Evolutionary conservation across 2,113 vertebrate species (phyloP), one percentile per base, ranked within the genome.

Genomic region (Onychostoma macrolepis): DNA sequence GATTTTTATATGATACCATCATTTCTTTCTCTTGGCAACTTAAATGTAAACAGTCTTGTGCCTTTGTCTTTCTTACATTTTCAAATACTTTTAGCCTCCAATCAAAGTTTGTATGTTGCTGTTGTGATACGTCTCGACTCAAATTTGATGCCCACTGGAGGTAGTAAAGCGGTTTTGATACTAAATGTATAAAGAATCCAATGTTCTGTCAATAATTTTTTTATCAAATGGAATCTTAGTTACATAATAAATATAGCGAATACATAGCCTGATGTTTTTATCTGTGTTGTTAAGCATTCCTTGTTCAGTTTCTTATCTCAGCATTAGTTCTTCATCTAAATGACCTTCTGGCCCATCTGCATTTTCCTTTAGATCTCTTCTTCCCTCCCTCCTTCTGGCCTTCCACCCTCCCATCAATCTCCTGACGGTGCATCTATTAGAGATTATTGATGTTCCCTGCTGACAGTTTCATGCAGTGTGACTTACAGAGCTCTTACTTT

Each of bases 261-360:
- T 24, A 58, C 30, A 38, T 38, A 80, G 24, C 19, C 24, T 63
- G 36, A 33, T 53, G 21, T 21, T 79, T 56, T 17, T 33, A 30
- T 80, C 7, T 17, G 33, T 79, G 77, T 80, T 36, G 2, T 48
- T 81, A 17, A 63, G 24, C 11, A 71, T 65, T 38, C 10, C 11
- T 19, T 76, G 56, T 72, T 63, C 19, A 48, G 1, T 50, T 71
- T 21, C 58, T 33, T 50, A n/a, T 81, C 6, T 24, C 63, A 81
- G 77, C 65, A 43, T 85, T 41, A 24, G 21, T 61, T 33, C 26
- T 19, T 86, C 5, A 45, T 72, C 77, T 38, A 28, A 80, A 33
- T 80, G 71, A 86, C 89, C 86, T 77, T 85, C 19, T 33, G 79
- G 26, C 76, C 69, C 90, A 85, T 83, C 72, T 85, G 82, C 86